Evolutionary conservation across 1,140 invertebrate genomes (phyloP), one percentile per base, ranked within the genome.

Genomic region (Musca domestica): DNA sequence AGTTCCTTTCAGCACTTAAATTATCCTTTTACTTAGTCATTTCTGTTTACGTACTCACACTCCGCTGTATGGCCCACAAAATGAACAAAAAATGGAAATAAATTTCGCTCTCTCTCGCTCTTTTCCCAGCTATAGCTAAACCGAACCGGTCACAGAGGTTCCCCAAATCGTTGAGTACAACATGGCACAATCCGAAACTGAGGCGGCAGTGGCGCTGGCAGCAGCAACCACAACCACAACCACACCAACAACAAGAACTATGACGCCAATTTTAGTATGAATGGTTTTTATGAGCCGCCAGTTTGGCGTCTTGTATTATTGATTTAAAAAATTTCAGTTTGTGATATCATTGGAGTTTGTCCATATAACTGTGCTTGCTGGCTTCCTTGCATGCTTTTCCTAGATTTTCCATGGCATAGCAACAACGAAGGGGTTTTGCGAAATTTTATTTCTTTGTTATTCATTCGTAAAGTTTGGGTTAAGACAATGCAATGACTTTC

Each of bases 231-330:
- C 52, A 23, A 56, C 52, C 52, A 56, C 52, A 25, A 58, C 25
- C 25, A 30, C 23, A 58, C 20, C 17, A 34, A 61, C 56, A 34
- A 17, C 12, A 34, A 41, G 17, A 61, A 61, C 10, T 30, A 61
- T 61, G 56, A 61, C 56, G 56, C 56, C 56, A 61, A 61, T 61
- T 61, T 61, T 30, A 61, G 27, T 19, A 61, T 61, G 27, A 61
- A 61, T 17, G 34, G 19, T 34, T 61, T 61, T 61, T 34, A 17
- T 61, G 27, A 34, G 27, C 56, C 27, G 56, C 27, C 56, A 61
- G 27, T 61, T 34, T 61, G 56, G 56, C 56, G 56, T 61, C 56
- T 61, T 61, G 10, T n/a, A 34, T 61, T 61, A 61, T 41, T 61
- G 56, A 61, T 61, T 61, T 61, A 34, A 61, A 61, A 34, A 41